These are phyloP conservation scores for Hypena proboscidalis DNA, from an alignment of 2,888 invertebrate species.

Conservation along the genomic window DNA sequence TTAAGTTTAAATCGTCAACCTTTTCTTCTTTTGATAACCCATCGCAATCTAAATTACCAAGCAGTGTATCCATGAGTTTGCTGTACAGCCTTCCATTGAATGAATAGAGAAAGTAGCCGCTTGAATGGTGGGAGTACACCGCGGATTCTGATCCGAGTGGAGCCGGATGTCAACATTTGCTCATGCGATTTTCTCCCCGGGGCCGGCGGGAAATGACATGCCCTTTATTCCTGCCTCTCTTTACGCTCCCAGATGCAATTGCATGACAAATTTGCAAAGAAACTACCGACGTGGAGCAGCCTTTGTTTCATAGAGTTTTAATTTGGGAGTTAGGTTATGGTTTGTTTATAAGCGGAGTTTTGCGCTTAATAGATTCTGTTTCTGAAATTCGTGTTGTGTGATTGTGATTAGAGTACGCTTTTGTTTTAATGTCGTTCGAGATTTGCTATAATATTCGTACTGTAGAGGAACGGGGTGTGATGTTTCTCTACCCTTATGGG, in stretches of 20 bases:
- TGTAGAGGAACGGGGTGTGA: too few relatives aligned
- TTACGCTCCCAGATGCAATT: conserved; percentile 59
- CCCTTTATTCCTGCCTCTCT: conserved; percentile 58
- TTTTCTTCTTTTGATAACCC: neutral
- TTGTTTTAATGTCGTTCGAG: too few relatives aligned
- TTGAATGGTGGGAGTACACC: conserved; percentile 43
- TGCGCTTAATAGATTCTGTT: too few relatives aligned
- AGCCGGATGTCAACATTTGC: conserved; percentile 78
- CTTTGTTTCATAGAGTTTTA: conserved; percentile 30
- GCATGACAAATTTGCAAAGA: conserved; percentile 61
- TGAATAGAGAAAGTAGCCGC: conserved; percentile 30
- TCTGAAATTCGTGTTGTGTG: too few relatives aligned
- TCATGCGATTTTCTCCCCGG: conserved; percentile 63
- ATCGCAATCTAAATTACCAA: neutral
- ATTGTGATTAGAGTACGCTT: too few relatives aligned
- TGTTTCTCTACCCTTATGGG: too few relatives aligned
- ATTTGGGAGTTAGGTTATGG: conserved; percentile 19
- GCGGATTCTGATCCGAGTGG: conserved; percentile 51
- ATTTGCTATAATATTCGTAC: too few relatives aligned
- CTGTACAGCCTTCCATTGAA: conserved; percentile 18
- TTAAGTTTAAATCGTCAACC: too few relatives aligned
- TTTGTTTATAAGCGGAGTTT: too few relatives aligned
- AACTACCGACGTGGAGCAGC: conserved; percentile 32
- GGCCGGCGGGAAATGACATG: conserved; percentile 72
- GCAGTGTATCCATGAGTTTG: conserved; percentile 5